Evolutionary conservation across 2,113 vertebrate genomes (phyloP).

Genomic region (Myotis yumanensis): DNA sequence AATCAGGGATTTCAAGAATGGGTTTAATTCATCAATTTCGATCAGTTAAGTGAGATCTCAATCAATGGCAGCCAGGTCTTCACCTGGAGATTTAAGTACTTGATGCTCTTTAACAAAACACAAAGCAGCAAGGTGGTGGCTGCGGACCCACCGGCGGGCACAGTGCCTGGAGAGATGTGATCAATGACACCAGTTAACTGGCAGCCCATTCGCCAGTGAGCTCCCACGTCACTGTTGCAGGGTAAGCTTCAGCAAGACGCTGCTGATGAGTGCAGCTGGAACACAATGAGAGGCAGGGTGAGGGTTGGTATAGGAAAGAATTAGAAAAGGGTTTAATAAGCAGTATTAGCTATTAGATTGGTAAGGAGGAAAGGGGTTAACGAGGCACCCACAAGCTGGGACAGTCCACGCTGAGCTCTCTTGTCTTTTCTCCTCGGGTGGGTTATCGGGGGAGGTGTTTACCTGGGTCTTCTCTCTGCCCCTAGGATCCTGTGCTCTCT

Average conservation of each 20-base stretch:
- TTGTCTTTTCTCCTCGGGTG: neutral
- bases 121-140: neutral
- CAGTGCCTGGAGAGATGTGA: neutral
- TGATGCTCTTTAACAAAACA: neutral
- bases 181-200: neutral
- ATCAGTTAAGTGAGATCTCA: neutral
- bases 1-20: constrained; percentile 6
- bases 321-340: neutral
- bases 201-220: neutral
- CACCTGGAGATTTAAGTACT: constrained; percentile 26
- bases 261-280: neutral
- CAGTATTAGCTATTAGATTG: neutral
- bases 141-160: no score
- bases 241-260: neutral
- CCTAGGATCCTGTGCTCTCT: constrained; percentile 37
- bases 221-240: neutral
- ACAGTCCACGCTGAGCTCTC: neutral
- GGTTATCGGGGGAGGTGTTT: neutral
- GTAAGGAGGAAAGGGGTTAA: neutral
- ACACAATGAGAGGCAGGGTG: neutral
- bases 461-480: neutral
- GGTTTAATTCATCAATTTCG: neutral
- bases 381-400: neutral
- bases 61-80: neutral
- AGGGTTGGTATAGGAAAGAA: neutral